Conservation (phyloP, 2,113 vertebrate species). For the Anguilla rostrata region DNA sequence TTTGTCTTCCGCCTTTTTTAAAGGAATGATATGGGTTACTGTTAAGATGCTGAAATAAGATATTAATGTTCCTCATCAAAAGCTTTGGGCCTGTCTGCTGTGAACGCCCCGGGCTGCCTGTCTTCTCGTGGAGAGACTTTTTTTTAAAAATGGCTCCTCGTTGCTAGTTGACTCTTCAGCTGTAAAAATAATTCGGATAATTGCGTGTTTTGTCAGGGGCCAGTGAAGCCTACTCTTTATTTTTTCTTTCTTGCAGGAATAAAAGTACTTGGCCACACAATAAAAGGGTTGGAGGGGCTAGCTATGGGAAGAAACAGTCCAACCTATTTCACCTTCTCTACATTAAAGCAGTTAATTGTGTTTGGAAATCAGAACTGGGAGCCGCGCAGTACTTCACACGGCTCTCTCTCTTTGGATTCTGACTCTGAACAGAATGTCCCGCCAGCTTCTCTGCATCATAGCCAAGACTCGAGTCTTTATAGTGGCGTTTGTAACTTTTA, state of each 20-base stretch:
- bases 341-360: not conserved
- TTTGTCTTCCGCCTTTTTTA: not conserved
- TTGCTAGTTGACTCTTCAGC: constrained; percentile 50
- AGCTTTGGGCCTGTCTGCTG: constrained; percentile 46
- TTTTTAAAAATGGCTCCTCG: constrained; percentile 48
- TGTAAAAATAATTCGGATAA: constrained; percentile 59
- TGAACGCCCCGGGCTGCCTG: constrained; percentile 40
- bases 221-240: not conserved
- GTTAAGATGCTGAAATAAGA: constrained; percentile 44
- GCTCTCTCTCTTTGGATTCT: not conserved
- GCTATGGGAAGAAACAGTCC: not conserved
- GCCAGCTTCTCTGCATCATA: not conserved
- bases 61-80: constrained; percentile 37
- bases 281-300: not conserved
- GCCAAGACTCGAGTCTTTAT: not conserved
- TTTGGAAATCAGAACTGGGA: not conserved
- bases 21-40: constrained; percentile 24
- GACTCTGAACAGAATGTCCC: not conserved
- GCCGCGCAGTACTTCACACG: not conserved
- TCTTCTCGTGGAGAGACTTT: constrained; percentile 46
- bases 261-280: not conserved
- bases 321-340: not conserved
- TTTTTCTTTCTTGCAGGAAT: not conserved
- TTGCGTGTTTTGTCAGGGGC: constrained; percentile 54
- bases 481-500: not conserved